Percentiles rank a stretch among this genome's conserved stretches.
phyloP scores from a whole-genome alignment of 2,113 vertebrate genomes.

The Silurus glanis region DNA sequence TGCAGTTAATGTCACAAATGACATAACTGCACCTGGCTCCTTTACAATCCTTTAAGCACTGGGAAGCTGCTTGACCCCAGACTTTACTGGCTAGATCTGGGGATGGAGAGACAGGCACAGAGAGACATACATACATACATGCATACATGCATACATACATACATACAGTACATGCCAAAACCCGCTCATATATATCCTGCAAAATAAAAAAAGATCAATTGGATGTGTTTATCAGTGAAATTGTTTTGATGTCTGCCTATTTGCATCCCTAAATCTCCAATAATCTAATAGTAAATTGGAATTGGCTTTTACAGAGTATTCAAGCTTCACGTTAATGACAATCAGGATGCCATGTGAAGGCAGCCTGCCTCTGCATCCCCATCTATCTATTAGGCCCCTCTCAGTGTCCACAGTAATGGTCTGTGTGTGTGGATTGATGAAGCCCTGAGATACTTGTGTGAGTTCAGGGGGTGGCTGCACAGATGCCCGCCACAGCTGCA shows the following conservation, averaged over 20 bases:
- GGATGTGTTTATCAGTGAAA: background rate
- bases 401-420: conserved; percentile 45
- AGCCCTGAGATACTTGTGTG: conserved; percentile 54
- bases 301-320: conserved; percentile 43
- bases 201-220: conserved; percentile 9
- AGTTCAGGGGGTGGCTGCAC: conserved; percentile 21
- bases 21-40: conserved; percentile 39
- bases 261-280: background rate
- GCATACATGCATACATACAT: background rate
- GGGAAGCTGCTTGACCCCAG: conserved; percentile 47
- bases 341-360: background rate
- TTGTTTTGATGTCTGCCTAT: conserved; percentile 21
- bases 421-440: conserved; percentile 52
- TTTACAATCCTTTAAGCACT: conserved; percentile 36
- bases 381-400: conserved; percentile 49
- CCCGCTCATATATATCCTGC: conserved; percentile 1
- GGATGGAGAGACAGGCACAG: conserved; percentile 46
- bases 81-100: conserved; percentile 43
- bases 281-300: conserved; percentile 43
- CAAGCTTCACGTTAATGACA: conserved; percentile 46
- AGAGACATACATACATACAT: conserved; percentile 12
- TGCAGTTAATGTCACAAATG: conserved; percentile 40
- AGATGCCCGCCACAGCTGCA: conserved; percentile 65
- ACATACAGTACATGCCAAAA: background rate
- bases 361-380: conserved; percentile 51